Base-by-base conservation (phyloP, 2,888 invertebrate genomes). In the Sthenelais limicola region DNA sequence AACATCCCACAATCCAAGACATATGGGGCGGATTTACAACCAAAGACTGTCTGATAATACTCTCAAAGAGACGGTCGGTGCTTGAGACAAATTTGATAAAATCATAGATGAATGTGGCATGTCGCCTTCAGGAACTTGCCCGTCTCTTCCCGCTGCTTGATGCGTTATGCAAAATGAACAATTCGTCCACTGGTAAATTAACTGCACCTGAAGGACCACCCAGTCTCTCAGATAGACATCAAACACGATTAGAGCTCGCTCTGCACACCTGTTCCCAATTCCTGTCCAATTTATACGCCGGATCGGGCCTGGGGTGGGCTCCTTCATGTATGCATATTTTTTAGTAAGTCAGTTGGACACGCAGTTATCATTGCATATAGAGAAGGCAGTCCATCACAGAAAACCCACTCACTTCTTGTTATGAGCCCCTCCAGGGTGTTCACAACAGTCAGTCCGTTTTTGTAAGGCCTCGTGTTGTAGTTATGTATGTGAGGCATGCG, bases 241-340 rank as follows among this genome's bases (percentile, higher is more conserved):
- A 62, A 62, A 62, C 38, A 62, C 62, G 35, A 62, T 62, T 62
- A 62, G 62, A 15, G 18, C 35, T 26, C 32, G 15, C 7, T 43
- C 21, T 1, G 24, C 26, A 43, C 62, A 62, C 62, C 62, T 62
- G 62, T 62, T 62, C 62, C 62, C 62, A 62, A 62, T 62, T 62
- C 62, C 62, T 62, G 62, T 12, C 26, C 62, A 62, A 62, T 62
- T 62, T 62, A 62, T 24, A 9, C 62, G 24, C 4, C 38, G 26
- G 62, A 9, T 35, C 7, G 9, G 38, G 2, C 38, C 62, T 43
- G 3, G 26, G 9, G 24, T 3, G 38, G 24, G 21, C 62, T 43
- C 28, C 62, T 35, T 62, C 43, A 62, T 62, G 62, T 62, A 62
- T 62, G 62, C 62, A 62, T 62, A 62, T 35, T 62, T 62, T 33